Conservation (phyloP, 2,888 invertebrate genomes). For the Polymixis lichenea region DNA sequence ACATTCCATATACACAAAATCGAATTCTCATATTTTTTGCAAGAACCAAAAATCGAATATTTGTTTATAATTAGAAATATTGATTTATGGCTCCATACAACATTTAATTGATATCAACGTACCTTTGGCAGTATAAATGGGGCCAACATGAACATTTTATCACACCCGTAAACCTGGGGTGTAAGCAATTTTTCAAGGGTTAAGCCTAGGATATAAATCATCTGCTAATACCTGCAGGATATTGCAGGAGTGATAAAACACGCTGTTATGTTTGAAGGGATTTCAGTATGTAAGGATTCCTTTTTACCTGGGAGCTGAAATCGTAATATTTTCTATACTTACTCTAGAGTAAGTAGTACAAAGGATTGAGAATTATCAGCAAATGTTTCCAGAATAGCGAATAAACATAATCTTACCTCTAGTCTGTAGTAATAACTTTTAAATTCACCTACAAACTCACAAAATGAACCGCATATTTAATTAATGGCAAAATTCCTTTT, state of each 20-base stretch:
- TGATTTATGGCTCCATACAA: conserved; percentile 13
- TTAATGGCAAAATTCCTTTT: background rate
- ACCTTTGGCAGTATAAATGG: conserved; percentile 45
- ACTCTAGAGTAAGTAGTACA: no score
- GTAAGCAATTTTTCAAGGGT: conserved; percentile 67
- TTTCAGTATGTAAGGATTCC: conserved; percentile 22
- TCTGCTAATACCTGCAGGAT: conserved; percentile 63
- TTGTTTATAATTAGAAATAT: conserved; percentile 22
- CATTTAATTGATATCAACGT: conserved; percentile 55
- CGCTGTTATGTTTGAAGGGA: conserved; percentile 48
- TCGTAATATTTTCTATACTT: background rate
- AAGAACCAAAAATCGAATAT: background rate
- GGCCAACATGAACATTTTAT: conserved; percentile 62
- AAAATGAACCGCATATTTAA: background rate
- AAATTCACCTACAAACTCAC: background rate
- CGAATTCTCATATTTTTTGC: background rate
- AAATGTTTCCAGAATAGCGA: background rate
- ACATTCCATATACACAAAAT: background rate
- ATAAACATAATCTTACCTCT: background rate
- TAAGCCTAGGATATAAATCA: conserved; percentile 67
- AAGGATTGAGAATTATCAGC: no score
- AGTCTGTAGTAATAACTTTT: background rate
- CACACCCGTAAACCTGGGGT: conserved; percentile 54
- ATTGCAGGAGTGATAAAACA: conserved; percentile 65
- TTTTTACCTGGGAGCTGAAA: conserved; percentile 7